phyloP scores from a whole-genome alignment of 1,140 invertebrate species.

The Prorops nasuta region DNA sequence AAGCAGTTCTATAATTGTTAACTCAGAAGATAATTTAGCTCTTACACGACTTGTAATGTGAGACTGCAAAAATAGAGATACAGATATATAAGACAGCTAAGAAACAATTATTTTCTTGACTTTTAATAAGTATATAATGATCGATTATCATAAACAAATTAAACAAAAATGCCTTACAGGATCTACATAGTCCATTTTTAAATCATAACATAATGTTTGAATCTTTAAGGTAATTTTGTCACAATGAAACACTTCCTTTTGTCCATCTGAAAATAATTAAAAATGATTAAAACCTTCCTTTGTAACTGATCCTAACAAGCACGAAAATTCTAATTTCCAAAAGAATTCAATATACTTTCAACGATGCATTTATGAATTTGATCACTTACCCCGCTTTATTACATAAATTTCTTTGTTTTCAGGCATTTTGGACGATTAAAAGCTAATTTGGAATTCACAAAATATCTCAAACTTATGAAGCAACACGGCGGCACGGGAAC shows the following conservation, averaged over 20 bases:
- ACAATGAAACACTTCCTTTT: constrained; percentile 91
- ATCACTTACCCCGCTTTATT: constrained; percentile 54
- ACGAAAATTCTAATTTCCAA: too few species aligned
- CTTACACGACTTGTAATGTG: constrained; percentile 87
- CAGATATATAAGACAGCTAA: constrained; percentile 5
- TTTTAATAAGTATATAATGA: too few species aligned
- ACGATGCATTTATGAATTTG: not conserved
- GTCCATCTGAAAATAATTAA: constrained; percentile 68
- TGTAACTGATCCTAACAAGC: too few species aligned
- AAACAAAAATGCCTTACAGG: constrained; percentile 68
- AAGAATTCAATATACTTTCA: too few species aligned
- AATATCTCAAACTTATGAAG: not conserved
- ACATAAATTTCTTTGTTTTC: constrained; percentile 55
- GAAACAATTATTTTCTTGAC: too few species aligned
- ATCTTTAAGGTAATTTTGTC: constrained; percentile 98
- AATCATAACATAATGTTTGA: constrained; percentile 91
- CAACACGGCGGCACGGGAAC: not conserved
- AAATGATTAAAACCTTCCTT: constrained; percentile 9
- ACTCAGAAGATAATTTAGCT: constrained; percentile 90
- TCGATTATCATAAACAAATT: too few species aligned
- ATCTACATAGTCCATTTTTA: constrained; percentile 95
- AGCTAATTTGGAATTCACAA: not conserved
- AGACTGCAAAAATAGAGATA: constrained; percentile 56
- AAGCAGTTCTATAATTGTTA: constrained; percentile 95
- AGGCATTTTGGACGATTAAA: constrained; percentile 13